These are phyloP conservation scores for Agrypnus murinus DNA, from an alignment of 2,888 invertebrate species.

Conservation along the genomic window DNA sequence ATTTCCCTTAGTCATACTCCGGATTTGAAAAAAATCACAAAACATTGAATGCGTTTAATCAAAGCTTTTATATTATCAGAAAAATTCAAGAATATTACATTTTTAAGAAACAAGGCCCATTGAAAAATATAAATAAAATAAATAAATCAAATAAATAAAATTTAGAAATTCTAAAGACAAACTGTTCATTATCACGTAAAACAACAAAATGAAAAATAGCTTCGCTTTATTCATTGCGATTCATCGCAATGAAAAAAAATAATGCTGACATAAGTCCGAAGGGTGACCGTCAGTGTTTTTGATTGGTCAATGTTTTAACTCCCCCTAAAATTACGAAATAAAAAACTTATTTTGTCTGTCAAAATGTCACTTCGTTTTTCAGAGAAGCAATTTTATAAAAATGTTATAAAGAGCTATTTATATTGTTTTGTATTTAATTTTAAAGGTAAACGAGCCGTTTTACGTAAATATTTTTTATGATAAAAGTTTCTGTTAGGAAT, in stretches of 20 bases:
- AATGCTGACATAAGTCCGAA: neutral
- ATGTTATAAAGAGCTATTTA: neutral
- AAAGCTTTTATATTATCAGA: no score
- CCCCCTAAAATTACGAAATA: neutral
- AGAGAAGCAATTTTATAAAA: neutral
- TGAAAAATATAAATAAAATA: no score
- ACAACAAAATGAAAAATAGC: neutral
- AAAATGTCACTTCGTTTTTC: neutral
- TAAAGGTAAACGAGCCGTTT: conserved; percentile 4
- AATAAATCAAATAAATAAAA: no score
- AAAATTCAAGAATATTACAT: no score
- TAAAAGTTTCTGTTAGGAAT: neutral
- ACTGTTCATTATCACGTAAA: no score
- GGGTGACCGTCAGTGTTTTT: neutral
- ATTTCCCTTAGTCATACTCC: no score
- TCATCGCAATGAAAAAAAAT: neutral
- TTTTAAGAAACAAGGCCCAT: no score
- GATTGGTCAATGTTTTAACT: neutral
- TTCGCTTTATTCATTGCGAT: conserved; percentile 1
- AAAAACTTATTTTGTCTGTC: neutral
- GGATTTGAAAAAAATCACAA: no score
- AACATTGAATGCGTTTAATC: no score
- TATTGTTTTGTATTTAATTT: no score
- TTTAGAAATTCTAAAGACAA: no score
- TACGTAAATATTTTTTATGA: conserved; percentile 18